Evolutionary conservation across 2,113 vertebrate species (phyloP).

Genomic region (Bufo bufo): DNA sequence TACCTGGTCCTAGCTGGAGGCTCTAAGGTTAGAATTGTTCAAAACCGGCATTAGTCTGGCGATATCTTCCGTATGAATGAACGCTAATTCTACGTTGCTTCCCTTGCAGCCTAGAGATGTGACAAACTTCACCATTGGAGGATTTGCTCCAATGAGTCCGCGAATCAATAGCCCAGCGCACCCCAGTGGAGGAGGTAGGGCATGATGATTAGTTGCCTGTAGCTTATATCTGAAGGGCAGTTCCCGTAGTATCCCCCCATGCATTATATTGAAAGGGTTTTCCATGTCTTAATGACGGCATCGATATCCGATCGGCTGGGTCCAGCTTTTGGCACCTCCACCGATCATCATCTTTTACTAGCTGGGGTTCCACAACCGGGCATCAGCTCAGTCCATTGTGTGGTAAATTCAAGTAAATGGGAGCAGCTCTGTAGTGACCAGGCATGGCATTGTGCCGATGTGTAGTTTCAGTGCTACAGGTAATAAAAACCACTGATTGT

Average conservation of each 20-base stretch:
- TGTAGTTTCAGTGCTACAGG: no score
- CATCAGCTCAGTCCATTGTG: no score
- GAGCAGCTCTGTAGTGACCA: no score
- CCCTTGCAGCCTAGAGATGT: slow-evolving; percentile 84
- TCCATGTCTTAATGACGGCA: no score
- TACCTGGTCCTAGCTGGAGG: slow-evolving; percentile 90
- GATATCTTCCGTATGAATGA: not conserved
- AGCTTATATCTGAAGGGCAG: not conserved
- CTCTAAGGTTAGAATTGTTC: slow-evolving; percentile 80
- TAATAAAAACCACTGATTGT: no score
- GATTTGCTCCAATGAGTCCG: slow-evolving; percentile 92
- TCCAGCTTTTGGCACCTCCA: no score
- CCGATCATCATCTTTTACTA: no score
- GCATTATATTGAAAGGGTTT: no score
- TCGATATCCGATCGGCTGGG: no score
- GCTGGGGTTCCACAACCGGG: no score
- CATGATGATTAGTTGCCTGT: not conserved
- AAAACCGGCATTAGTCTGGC: not conserved
- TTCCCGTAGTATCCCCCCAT: not conserved
- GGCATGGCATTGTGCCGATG: no score
- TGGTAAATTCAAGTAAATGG: no score
- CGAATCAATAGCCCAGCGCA: slow-evolving; percentile 95
- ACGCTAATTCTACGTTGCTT: not conserved
- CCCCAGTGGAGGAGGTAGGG: slow-evolving; percentile 78
- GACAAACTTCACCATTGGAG: slow-evolving; percentile 88